Conservation (phyloP, 1,140 invertebrate genomes). For the Drosophila lowei region DNA sequence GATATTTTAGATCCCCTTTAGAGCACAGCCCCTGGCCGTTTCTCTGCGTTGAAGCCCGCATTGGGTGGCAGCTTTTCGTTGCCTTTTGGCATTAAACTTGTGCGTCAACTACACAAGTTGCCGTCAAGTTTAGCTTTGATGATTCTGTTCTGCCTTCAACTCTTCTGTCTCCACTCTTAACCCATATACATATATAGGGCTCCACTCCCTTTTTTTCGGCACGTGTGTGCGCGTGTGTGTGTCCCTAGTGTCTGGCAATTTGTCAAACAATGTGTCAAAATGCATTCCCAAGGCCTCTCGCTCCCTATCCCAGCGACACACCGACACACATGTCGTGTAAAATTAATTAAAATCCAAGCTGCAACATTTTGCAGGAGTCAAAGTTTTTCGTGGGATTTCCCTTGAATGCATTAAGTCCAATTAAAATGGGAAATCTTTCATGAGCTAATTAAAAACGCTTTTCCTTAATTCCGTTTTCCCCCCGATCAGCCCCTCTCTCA, state of each 20-base stretch:
- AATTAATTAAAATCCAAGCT: constrained; percentile 70
- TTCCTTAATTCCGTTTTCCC: constrained; percentile 9
- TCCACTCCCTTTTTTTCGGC: too few relatives aligned
- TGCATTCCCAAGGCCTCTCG: constrained; percentile 40
- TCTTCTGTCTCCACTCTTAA: constrained; percentile 1
- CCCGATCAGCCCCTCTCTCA: neutral
- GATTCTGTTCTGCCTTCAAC: constrained; percentile 61
- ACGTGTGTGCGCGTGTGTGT: neutral
- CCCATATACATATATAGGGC: too few relatives aligned
- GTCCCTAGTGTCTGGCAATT: constrained; percentile 64
- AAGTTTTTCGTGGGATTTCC: constrained; percentile 52
- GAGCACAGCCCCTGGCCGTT: too few relatives aligned
- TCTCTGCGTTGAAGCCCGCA: constrained; percentile 6
- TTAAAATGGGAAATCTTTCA: constrained; percentile 64
- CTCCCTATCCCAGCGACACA: too few relatives aligned
- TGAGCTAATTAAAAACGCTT: constrained; percentile 65
- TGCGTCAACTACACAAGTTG: constrained; percentile 52
- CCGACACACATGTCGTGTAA: constrained; percentile 36
- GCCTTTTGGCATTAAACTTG: constrained; percentile 72
- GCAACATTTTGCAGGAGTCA: constrained; percentile 33
- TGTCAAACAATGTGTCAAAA: constrained; percentile 81
- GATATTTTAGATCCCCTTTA: too few relatives aligned
- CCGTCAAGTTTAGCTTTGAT: constrained; percentile 72
- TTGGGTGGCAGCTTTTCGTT: constrained; percentile 45
- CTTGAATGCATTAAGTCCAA: constrained; percentile 63